These are phyloP conservation scores for Cassiopea xamachana DNA, from an alignment of 30 jellyfish, hydroid and myxozoan species.

Conservation along the genomic window DNA sequence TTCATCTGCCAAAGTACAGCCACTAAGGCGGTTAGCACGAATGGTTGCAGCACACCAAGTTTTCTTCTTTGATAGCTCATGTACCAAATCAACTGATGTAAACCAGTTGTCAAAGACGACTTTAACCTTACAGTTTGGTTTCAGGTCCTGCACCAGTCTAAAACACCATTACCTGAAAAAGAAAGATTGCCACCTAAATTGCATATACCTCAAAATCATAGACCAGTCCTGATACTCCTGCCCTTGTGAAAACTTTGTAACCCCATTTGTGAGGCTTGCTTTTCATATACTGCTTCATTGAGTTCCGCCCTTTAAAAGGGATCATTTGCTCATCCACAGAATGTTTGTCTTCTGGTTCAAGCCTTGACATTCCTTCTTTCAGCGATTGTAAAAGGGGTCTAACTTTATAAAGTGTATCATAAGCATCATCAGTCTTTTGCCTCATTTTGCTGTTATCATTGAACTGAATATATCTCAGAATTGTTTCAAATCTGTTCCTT, in stretches of 20 bases:
- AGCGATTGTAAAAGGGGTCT: slow-evolving; percentile 1
- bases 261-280: slow-evolving; percentile 80
- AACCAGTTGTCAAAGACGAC: slow-evolving; percentile 84
- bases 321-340: slow-evolving; percentile 72
- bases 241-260: slow-evolving; percentile 62
- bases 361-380: slow-evolving; percentile 26
- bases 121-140: slow-evolving; percentile 34
- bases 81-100: slow-evolving; percentile 50
- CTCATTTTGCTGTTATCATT: slow-evolving; percentile 3
- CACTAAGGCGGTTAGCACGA: slow-evolving; percentile 57
- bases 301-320: slow-evolving; percentile 56
- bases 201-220: slow-evolving; percentile 66
- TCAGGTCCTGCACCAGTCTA: slow-evolving; percentile 68
- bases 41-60: slow-evolving; percentile 73
- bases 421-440: slow-evolving; percentile 33
- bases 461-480: slow-evolving; percentile 48
- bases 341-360: slow-evolving; percentile 67
- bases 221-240: slow-evolving; percentile 70
- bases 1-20: slow-evolving; percentile 66
- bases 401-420: background rate
- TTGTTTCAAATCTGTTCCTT: slow-evolving; percentile 33
- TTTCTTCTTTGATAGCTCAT: slow-evolving; percentile 52
- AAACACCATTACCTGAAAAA: slow-evolving; percentile 77
- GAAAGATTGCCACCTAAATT: slow-evolving; percentile 6
- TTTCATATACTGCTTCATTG: slow-evolving; percentile 68